Base-by-base conservation (phyloP, 2,113 vertebrate species). In the Oreochromis aureus region DNA sequence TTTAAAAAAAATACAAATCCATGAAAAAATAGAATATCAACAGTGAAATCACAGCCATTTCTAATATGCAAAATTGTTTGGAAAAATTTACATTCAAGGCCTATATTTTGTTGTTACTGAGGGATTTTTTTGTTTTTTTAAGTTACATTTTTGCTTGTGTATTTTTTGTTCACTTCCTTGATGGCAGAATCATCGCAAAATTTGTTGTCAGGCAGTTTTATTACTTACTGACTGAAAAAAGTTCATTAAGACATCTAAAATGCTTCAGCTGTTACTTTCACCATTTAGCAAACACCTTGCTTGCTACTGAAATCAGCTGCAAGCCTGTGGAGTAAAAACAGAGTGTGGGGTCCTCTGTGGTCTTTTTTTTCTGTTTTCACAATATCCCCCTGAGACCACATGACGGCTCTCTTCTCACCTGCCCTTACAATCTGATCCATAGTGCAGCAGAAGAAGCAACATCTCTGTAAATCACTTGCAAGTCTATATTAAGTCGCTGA, bases 301-400 rank as follows among this genome's bases (percentile, higher is more conserved):
- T 73, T 4, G 1, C 1, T 16, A 46, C 69, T 73, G 69, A 73
- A 73, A 73, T 27, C 2, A 3, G 11, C 11, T 36, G 2, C 30
- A 61, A 76, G 63, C 6, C 12, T 0, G 8, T 59, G 44, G 5
- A 13, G 11, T 63, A 11, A 44, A 56, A 48, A 24, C 71, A 34
- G 18, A 15, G 51, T 61, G 3, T 16, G 56, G 13, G 27, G 32
- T 55, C 54, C 0, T 59, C 0, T 44, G n/a, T 73, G 22, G 2
- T 46, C 34, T 22, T 2, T 44, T 4, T 4, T 7, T 32, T 44
- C 34, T 24, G 39, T 46, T 73, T 7, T 46, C 30, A 44, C 4
- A 63, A 11, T 78, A 24, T 87, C 48, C 16, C 16, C 24, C 46
- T 54, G 36, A 80, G 80, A 11, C 61, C 81, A 85, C 61, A 79